Conservation (phyloP, 1,140 invertebrate species). For the Cydia pomonella region DNA sequence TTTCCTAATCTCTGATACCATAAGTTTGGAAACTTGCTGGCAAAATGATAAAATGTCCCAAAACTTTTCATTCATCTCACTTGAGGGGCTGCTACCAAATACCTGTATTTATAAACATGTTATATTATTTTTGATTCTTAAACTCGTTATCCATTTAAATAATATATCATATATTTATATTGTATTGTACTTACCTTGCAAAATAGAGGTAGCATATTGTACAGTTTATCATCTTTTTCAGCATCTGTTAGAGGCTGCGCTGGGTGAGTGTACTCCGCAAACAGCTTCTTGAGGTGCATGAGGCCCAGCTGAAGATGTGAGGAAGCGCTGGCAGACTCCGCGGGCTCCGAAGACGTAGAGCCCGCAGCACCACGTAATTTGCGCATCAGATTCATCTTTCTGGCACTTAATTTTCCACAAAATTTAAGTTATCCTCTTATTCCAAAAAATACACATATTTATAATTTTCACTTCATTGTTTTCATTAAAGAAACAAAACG, state of each 20-base stretch:
- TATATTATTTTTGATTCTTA: background rate
- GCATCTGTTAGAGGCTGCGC: conserved; percentile 88
- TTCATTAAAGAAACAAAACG: conserved; percentile 13
- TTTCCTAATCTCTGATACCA: conserved; percentile 96
- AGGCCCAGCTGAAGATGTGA: conserved; percentile 93
- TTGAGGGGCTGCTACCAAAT: conserved; percentile 93
- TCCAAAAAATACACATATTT: conserved; percentile 14
- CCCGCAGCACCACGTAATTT: conserved; percentile 86
- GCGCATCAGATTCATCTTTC: conserved; percentile 91
- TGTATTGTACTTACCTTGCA: conserved; percentile 89
- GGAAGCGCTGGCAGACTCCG: conserved; percentile 81
- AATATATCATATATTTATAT: background rate
- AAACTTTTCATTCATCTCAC: conserved; percentile 97
- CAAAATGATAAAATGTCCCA: conserved; percentile 96
- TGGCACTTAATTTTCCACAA: conserved; percentile 29
- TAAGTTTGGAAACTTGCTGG: conserved; percentile 95
- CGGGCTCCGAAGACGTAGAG: conserved; percentile 64
- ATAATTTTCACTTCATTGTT: conserved; percentile 23
- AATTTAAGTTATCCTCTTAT: background rate
- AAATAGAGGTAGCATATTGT: conserved; percentile 98
- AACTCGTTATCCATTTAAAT: background rate
- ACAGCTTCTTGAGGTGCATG: conserved; percentile 97
- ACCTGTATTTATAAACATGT: conserved; percentile 82
- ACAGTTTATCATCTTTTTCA: conserved; percentile 96
- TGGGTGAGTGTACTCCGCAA: conserved; percentile 95